Base-by-base conservation (phyloP, 2,888 invertebrate species). In the Hoplodrina ambigua region DNA sequence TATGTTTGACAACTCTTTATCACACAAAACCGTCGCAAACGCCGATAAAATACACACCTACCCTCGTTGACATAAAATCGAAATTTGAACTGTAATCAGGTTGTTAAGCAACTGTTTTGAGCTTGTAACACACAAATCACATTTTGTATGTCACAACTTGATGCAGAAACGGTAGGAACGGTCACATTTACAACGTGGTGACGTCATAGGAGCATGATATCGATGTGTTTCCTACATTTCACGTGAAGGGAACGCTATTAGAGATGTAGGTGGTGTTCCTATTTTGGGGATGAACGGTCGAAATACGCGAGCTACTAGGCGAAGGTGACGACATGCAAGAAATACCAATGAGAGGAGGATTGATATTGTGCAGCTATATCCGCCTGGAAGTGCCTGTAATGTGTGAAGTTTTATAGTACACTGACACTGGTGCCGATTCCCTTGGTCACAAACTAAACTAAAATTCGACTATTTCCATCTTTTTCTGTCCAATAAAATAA, bases 121-220 rank as follows among this genome's bases (percentile, higher is more conserved):
- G 54, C 3, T 58, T 49, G 63, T 46, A 20, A 33, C 25, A 44
- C 55, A 65, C 57, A 68, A 78, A 78, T 66, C 78, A 75, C 59
- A 58, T 37, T 57, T 69, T 50, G 65, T 66, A 67, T 79, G 81
- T 74, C 82, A 81, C 72, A 75, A 62, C 61, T 69, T 72, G 75
- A 61, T 75, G 67, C 25, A 68, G 75, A 67, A 72, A 58, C 33
- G 20, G 53, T 50, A 63, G 72, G 41, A 73, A 69, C 55, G 65
- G 72, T 33, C 41, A 74, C 72, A 79, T 76, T 84, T 65, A 74
- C 67, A 55, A 49, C 10, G 54, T 52, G 56, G 20, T 84, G 84
- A 84, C 84, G 84, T 82, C 84, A 82, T 41, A 30, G 58, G 69
- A 67, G 13, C 49, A 46, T 37, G 52, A 75, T 66, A 79, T 64